Conservation (phyloP, 2,888 invertebrate species). For the Germaria angustata region DNA sequence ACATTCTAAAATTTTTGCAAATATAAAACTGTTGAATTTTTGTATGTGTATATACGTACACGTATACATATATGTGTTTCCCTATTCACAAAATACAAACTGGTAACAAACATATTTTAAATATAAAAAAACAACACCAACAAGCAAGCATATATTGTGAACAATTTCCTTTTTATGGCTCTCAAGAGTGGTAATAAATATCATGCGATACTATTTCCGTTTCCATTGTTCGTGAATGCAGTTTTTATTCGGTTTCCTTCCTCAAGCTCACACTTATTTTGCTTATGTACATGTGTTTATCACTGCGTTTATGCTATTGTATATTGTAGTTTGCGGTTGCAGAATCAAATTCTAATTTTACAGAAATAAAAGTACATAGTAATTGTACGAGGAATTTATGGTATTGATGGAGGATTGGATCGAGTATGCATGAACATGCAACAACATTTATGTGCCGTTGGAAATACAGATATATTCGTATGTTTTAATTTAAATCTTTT, state of each 20-base stretch:
- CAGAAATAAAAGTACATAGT: not conserved
- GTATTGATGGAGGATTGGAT: not conserved
- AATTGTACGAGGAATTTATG: not conserved
- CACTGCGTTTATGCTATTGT: not conserved
- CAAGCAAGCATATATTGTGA: not conserved
- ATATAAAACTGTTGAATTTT: too few relatives aligned
- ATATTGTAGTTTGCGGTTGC: not conserved
- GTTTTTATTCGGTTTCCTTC: constrained; percentile 55
- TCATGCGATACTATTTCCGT: constrained; percentile 79
- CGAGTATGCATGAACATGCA: not conserved
- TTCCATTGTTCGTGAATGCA: constrained; percentile 73
- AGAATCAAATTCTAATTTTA: not conserved
- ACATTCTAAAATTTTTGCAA: too few relatives aligned
- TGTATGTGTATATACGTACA: too few relatives aligned
- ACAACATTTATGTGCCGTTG: too few relatives aligned
- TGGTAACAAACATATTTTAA: not conserved
- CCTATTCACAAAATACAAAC: not conserved
- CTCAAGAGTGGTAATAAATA: constrained; percentile 79
- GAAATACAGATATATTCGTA: too few relatives aligned
- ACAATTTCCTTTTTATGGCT: not conserved
- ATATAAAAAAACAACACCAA: not conserved
- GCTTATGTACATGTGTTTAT: not conserved
- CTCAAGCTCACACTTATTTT: constrained; percentile 32
- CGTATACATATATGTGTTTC: not conserved
- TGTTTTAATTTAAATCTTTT: too few relatives aligned